A percentile compares a stretch with the other conserved stretches of the same genome.
Evolutionary conservation across 2,888 invertebrate genomes (phyloP).

Genomic region (Anoncus sp.): DNA sequence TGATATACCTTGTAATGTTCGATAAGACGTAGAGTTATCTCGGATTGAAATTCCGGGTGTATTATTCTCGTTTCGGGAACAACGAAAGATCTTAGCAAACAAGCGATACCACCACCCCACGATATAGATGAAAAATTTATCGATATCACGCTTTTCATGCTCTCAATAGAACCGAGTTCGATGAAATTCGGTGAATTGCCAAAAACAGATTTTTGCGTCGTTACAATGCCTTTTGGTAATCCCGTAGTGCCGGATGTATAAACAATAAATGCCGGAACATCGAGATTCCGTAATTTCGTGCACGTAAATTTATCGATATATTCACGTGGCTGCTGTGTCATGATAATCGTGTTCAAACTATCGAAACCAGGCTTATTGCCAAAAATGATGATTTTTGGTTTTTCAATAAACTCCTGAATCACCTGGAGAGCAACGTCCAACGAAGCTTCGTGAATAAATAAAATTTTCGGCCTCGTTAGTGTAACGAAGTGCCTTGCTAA

Average conservation of each 20-base stretch:
- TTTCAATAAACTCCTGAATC: no score
- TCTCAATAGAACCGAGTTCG: no score
- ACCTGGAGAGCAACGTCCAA: background rate
- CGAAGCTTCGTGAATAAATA: slow-evolving; percentile 69
- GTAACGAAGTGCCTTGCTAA: slow-evolving; percentile 39
- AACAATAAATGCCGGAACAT: slow-evolving; percentile 67
- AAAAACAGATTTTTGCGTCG: slow-evolving; percentile 67
- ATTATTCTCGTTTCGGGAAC: slow-evolving; percentile 7
- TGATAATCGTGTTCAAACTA: no score
- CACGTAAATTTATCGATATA: slow-evolving; percentile 5
- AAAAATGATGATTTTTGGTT: no score
- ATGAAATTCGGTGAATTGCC: background rate
- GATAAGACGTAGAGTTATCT: slow-evolving; percentile 15
- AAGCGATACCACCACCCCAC: background rate
- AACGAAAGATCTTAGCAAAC: background rate
- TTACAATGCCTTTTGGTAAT: slow-evolving; percentile 72
- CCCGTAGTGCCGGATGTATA: slow-evolving; percentile 78
- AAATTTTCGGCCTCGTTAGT: slow-evolving; percentile 71
- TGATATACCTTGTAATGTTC: no score
- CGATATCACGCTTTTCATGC: background rate
- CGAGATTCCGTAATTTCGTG: slow-evolving; percentile 18
- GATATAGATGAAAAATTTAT: background rate
- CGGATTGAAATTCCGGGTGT: no score
- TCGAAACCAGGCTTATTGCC: no score
- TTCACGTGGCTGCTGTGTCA: no score